Evolutionary conservation across 2,797 vertebrate species (phyloP).

Genomic region (Microctenopoma stevenorrisi): DNA sequence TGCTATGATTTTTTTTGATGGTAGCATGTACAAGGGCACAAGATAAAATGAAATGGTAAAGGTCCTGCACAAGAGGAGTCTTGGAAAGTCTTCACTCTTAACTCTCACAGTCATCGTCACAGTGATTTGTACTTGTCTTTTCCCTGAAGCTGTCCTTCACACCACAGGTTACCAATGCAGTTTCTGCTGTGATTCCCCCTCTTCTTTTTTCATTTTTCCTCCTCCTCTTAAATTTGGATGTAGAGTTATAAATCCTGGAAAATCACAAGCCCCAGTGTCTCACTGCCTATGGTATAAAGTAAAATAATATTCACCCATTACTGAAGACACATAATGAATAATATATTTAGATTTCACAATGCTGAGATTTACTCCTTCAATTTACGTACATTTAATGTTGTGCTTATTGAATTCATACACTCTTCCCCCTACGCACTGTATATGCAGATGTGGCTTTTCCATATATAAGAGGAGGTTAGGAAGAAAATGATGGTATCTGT

Average conservation of each 20-base stretch:
- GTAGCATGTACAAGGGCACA: not conserved
- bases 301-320: slow-evolving; percentile 23
- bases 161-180: not conserved
- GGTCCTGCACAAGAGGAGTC: not conserved
- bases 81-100: not conserved
- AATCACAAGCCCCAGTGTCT: not conserved
- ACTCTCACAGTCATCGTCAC: slow-evolving; percentile 25
- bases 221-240: not conserved
- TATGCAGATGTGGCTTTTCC: not conserved
- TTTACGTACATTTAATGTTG: slow-evolving; percentile 45
- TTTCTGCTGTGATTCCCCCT: not conserved
- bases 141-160: not conserved
- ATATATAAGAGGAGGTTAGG: not conserved
- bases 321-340: slow-evolving; percentile 22
- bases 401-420: slow-evolving; percentile 41
- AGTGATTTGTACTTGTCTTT: slow-evolving; percentile 17
- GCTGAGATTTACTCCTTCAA: slow-evolving; percentile 11
- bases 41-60: not conserved
- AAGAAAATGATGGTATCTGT: slow-evolving; percentile 22
- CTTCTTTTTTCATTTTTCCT: no score
- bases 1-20: not conserved
- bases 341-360: slow-evolving; percentile 36
- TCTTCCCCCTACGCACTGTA: not conserved
- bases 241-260: not conserved
- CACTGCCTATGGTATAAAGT: not conserved